Base-by-base conservation (phyloP, 2,888 invertebrate genomes). In the Polylopha cassiicola region DNA sequence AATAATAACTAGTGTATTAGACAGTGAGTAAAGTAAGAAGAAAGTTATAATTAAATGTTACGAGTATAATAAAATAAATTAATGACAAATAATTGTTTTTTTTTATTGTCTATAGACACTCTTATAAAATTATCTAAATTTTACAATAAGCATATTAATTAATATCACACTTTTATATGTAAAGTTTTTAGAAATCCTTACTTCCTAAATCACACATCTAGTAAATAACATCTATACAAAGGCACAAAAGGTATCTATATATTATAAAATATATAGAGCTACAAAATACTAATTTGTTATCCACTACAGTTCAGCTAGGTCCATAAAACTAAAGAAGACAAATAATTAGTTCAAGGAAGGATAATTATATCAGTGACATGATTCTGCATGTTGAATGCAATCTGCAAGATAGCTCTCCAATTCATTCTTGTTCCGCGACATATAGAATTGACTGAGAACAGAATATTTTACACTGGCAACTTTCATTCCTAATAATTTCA, bases 401-500 rank as follows among this genome's bases (percentile, higher is more conserved):
- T 87, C 68, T 31, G 61, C 58, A 27, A 91, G 61, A 68, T 91
- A 90, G 34, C 80, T 65, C 37, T 64, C 73, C 42, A 90, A 63
- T 28, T 80, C 80, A 34, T 57, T 65, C 23, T 76, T 79, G 55
- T 89, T 84, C 41, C 75, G 66, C 28, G 73, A 67, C 43, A 73
- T 75, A 53, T 81, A 75, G 41, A 87, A 69, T 55, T 82, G 76
- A 39, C 82, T 76, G 2, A 91, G 59, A 5, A 59, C 60, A 26
- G 80, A 71, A 62, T 89, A 89, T 51, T 89, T 86, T 3, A 92
- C 58, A 41, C 84, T 86, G 7, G 87, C 87, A 13, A 92, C 88
- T 58, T 86, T 88, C 48, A 91, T 82, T 2, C 91, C 92, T 27
- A 91, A 68, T 50, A 87, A 78, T 55, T 82, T 80, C 6, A 92